Base-by-base conservation (phyloP, 2,113 vertebrate species). In the Oxyruncus cristatus region DNA sequence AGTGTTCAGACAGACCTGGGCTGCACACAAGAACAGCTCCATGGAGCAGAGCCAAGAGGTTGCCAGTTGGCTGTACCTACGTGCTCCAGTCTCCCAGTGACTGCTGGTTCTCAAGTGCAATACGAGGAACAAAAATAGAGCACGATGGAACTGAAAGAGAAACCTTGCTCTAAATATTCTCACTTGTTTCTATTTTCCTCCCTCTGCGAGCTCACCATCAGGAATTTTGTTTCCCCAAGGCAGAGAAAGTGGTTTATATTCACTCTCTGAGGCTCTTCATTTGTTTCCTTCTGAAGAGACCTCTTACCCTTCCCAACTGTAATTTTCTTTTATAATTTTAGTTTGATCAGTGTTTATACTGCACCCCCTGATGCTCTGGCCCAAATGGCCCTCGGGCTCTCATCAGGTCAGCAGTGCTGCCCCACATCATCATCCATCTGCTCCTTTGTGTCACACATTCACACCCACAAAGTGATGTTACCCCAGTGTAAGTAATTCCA, bases 141-240 rank as follows among this genome's bases (percentile, higher is more conserved):
- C 55, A 77, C 78, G 15, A 88, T 56, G 11, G 82, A 97, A 92
- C 68, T 93, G 93, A 96, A 96, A 96, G 93, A 96, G 95, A 96
- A 96, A 96, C 87, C 68, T 67, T 9, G 1, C 42, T 89, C 93
- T 94, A 94, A 96, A 93, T 92, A 97, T 81, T 96, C 76, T 59
- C 79, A 47, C 75, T 93, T 79, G 90, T 37, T 96, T 93, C 88
- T 97, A 86, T 95, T 94, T 94, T 92, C 65, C 52, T 92, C 55
- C 47, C 63, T 52, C 85, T 81, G 50, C 33, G 11, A 88, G 47
- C 44, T 86, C 78, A 44, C 47, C 39, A 83, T 22, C 1, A 5
- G 75, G 88, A 66, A 35, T 92, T 92, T 83, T 82, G 53, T 84
- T 90, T 83, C 67, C 46, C 79, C 50, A 71, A 74, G 33, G 33